Percentiles rank a stretch among this genome's conserved stretches.
Evolutionary conservation across 2,113 vertebrate species (phyloP).

Genomic region (Psilopogon haemacephalus): DNA sequence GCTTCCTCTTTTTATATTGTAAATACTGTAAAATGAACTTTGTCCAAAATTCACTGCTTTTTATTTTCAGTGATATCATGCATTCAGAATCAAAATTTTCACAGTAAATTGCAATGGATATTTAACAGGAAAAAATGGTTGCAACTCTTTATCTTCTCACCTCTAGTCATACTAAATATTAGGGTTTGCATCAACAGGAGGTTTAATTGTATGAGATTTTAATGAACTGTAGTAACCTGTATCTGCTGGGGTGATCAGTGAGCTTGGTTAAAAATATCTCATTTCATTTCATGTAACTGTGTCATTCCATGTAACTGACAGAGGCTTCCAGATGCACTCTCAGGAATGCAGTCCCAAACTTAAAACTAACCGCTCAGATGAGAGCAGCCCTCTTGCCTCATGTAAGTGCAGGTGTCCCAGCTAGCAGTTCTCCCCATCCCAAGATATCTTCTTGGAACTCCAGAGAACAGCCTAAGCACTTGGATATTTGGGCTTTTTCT

Average conservation of each 20-base stretch:
- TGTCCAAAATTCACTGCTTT: neutral
- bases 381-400: neutral
- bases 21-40: neutral
- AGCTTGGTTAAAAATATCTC: too few species aligned
- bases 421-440: neutral
- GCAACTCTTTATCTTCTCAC: neutral
- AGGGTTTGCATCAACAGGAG: neutral
- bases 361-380: neutral
- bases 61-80: neutral
- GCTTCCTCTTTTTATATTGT: neutral
- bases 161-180: neutral
- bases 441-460: neutral
- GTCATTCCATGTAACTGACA: neutral
- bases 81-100: neutral
- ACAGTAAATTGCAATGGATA: neutral
- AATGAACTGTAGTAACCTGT: neutral
- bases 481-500: neutral
- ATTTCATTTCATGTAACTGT: too few species aligned
- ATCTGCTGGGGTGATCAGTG: too few species aligned
- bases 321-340: neutral
- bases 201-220: neutral
- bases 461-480: neutral
- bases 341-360: neutral
- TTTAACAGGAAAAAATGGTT: neutral
- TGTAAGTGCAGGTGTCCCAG: fast-evolving